Evolutionary conservation across 2,888 invertebrate species (phyloP), one percentile per base, ranked within the genome.

Genomic region (Cryptus armator): DNA sequence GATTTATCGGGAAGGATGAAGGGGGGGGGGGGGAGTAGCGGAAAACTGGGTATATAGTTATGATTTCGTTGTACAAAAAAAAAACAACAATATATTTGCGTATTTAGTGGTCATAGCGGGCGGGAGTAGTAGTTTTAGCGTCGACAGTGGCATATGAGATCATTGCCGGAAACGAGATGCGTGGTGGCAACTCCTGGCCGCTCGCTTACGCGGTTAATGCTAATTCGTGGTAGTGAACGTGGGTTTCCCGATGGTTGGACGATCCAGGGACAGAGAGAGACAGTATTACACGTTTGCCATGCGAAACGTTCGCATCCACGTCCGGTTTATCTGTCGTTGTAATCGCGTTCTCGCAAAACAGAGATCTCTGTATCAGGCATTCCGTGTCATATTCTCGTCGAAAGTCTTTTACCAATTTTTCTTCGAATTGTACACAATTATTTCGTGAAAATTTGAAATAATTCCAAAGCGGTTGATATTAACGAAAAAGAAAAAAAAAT

Each of bases 141-240:
- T 56, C 32, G 16, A 66, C 66, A 48, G 66, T 4, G 37, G 76
- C 76, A 80, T 29, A 56, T 78, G 77, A 84, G 81, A 81, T 77
- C 81, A 84, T 81, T 81, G 56, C 70, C 81, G 78, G 75, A 70
- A 81, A 78, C 56, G 78, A 59, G 56, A 68, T 71, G 64, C 70
- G 66, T 75, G 81, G 43, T 66, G 32, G 59, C 44, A 9, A 46
- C 53, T 56, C 66, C 51, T 72, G 53, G 14, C 59, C 14, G n/a
- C 0, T 62, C 59, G 59, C 59, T 62, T 37, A 9, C 43, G 64
- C 71, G 77, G 80, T 76, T 72, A 53, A 81, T 84, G 77, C 53
- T 84, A 84, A 78, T 84, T 81, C 68, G 77, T 51, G 81, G 81
- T 84, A 51, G 62, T 51, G 64, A 81, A 81, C 71, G 71, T 43